These are phyloP conservation scores for Pandion haliaetus DNA, from an alignment of 2,113 vertebrate species.

Conservation along the genomic window DNA sequence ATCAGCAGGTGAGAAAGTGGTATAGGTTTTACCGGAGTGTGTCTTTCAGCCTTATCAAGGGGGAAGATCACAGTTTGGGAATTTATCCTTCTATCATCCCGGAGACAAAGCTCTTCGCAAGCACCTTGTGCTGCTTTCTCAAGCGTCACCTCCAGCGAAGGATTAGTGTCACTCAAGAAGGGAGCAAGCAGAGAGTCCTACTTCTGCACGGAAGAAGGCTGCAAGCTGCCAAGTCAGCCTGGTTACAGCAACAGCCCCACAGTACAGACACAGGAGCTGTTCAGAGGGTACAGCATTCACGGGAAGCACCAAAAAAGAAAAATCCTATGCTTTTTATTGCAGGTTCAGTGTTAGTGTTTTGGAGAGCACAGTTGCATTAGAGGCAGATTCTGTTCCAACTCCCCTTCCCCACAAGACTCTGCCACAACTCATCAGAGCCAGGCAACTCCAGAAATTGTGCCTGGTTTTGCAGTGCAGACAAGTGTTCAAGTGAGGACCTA, in stretches of 20 bases:
- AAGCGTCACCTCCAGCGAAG: background rate
- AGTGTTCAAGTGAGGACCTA: background rate
- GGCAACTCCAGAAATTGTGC: background rate
- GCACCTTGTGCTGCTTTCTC: background rate
- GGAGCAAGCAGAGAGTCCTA: background rate
- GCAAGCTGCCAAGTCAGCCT: background rate
- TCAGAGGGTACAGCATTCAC: background rate
- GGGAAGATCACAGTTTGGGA: background rate
- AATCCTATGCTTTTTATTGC: conserved; percentile 25
- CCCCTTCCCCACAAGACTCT: background rate
- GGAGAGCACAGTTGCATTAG: background rate
- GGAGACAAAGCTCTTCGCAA: background rate
- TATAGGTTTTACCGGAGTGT: background rate
- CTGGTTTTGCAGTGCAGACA: background rate
- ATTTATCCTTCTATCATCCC: background rate
- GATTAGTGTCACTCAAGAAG: background rate
- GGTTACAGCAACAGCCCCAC: background rate
- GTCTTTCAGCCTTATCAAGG: background rate
- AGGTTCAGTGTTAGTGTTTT: conserved; percentile 26
- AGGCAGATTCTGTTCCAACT: background rate
- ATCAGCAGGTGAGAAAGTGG: background rate
- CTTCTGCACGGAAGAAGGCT: fast-evolving
- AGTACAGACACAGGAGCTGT: background rate
- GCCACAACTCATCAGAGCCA: background rate
- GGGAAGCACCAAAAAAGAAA: background rate